Evolutionary conservation across 2,113 vertebrate species (phyloP), one percentile per base, ranked within the genome.

Genomic region (Muscicapa adusta): DNA sequence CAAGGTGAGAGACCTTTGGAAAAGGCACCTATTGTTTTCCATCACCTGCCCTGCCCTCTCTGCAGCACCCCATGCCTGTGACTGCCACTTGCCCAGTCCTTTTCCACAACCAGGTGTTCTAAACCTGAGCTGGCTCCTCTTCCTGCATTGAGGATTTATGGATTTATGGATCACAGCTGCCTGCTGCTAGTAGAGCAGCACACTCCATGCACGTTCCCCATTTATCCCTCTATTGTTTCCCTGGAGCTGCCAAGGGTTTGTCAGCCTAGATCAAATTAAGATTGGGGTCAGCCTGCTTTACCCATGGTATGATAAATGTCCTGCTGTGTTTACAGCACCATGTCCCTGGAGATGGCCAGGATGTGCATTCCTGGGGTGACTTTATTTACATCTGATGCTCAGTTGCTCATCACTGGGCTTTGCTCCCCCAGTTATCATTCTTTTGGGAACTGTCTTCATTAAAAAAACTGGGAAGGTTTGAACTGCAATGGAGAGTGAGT

Each of bases 201-300:
- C 56, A 86, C 84, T 90, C 79, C 31, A 4, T 5, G 42, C 66
- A 62, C 17, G 1, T 88, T 36, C 60, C 38, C 48, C 38, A 51
- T 48, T 56, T 77, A 23, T 80, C 85, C 71, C 57, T 6, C 72
- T n/a, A 1, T 48, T 80, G 85, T 94, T 89, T 84, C 80, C 77
- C 60, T 34, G 56, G 74, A 91, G 78, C 62, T 71, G 85, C 65
- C 70, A 36, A 40, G 85, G 61, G 24, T 78, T 96, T 60, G 56
- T 56, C 89, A 90, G 56, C 51, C 56, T 18, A 91, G 89, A 94
- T 89, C 48, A 53, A 89, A 63, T 84, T 87, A 88, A 95, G 83
- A 89, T 81, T 54, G 67, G 70, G 88, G 76, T 66, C 89, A 75
- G n/a, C 19, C 75, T 74, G 71, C 47, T 60, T 56, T 71, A 18